Evolutionary conservation across 2,888 invertebrate species (phyloP).

Genomic region (Panopea generosa): DNA sequence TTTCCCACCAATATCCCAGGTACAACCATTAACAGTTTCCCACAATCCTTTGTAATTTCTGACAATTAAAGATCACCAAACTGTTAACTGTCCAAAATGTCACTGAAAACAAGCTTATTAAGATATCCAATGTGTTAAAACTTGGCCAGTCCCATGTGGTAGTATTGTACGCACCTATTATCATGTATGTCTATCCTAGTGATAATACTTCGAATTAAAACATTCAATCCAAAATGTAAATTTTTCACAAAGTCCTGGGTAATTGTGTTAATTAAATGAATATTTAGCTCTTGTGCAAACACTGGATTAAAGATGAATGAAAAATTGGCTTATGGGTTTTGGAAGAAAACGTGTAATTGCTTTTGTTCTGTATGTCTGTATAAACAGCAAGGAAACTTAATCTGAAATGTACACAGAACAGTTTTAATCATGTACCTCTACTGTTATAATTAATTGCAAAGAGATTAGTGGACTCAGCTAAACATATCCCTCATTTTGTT

Average conservation of each 20-base stretch:
- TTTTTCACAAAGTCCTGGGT: conserved; percentile 21
- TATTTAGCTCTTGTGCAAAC: conserved; percentile 42
- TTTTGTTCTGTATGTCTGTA: conserved; percentile 50
- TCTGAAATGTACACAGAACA: conserved; percentile 44
- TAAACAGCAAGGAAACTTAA: conserved; percentile 48
- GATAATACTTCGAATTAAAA: background rate
- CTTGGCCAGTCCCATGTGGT: conserved; percentile 6
- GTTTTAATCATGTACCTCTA: conserved; percentile 40
- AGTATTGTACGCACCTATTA: background rate
- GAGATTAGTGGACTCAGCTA: conserved; percentile 7
- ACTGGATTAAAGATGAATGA: conserved; percentile 29
- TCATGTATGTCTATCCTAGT: too few species aligned
- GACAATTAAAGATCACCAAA: conserved; percentile 12
- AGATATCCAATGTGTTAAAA: background rate
- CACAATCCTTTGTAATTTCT: background rate
- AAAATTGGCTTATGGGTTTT: conserved; percentile 52
- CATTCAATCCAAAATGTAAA: conserved; percentile 42
- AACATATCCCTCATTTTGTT: background rate
- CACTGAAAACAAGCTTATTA: conserved; percentile 10
- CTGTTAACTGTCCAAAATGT: conserved; percentile 6
- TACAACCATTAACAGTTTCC: background rate
- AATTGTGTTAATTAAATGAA: conserved; percentile 56
- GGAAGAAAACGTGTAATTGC: conserved; percentile 56
- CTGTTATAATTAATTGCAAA: conserved; percentile 38
- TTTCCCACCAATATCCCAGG: background rate